A percentile compares a stretch with the other conserved stretches of the same genome.
Conservation (phyloP, 2,797 vertebrate genomes). For the Anas flavirostris region DNA sequence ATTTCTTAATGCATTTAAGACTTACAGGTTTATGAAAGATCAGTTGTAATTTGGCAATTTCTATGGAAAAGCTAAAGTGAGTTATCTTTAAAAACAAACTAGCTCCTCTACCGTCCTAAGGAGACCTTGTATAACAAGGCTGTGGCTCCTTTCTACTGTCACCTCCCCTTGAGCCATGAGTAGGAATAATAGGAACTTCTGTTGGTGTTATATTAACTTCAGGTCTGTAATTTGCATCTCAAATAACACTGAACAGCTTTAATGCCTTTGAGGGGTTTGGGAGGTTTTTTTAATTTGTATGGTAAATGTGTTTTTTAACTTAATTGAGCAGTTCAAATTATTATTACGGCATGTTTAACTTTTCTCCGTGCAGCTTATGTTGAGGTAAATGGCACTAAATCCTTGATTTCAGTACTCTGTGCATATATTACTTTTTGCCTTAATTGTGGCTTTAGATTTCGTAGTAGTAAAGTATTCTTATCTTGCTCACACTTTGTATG, state of each 20-base stretch:
- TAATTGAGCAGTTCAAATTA: conserved; percentile 29
- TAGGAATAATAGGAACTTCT: conserved; percentile 57
- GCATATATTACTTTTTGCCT: background rate
- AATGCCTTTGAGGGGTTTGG: conserved; percentile 51
- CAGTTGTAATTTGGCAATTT: background rate
- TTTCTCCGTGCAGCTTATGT: conserved; percentile 24
- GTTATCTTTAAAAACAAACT: background rate
- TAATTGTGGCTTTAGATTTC: background rate
- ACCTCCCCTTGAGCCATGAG: conserved; percentile 6
- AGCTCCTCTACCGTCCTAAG: background rate
- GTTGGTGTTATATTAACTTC: conserved; percentile 61
- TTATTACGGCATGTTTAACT: conserved; percentile 12
- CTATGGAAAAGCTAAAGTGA: background rate
- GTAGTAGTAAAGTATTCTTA: background rate
- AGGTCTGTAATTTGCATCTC: conserved; percentile 61
- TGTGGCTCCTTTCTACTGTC: background rate
- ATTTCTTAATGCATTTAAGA: background rate
- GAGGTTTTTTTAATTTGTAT: conserved; percentile 55
- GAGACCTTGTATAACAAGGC: background rate
- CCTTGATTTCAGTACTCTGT: conserved; percentile 22
- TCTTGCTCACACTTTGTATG: background rate
- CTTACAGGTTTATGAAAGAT: background rate
- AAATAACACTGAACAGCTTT: conserved; percentile 32
- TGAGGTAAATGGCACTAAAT: background rate
- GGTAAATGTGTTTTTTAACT: conserved; percentile 46